Conservation (phyloP, 64 coral and sea anemone species). For the Astreopora myriophthalma region DNA sequence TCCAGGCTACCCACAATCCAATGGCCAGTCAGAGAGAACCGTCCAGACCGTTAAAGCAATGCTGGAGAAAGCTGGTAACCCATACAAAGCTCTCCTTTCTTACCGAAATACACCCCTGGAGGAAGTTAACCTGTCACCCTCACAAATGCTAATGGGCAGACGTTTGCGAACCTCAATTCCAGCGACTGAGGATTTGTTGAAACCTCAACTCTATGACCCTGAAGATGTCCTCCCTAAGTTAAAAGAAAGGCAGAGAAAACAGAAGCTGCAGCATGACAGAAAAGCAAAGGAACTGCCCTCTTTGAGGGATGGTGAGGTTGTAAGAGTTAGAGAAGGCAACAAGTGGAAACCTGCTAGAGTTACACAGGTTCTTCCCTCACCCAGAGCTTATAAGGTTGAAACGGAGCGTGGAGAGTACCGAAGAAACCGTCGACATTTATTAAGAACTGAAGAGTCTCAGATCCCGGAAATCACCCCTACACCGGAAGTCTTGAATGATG, state of each 20-base stretch:
- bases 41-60: slow-evolving; percentile 35
- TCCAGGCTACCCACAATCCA: slow-evolving; percentile 49
- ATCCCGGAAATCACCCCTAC: slow-evolving; percentile 8
- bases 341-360: background rate
- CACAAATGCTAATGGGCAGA: slow-evolving; percentile 49
- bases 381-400: background rate
- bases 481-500: background rate
- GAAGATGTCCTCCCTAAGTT: slow-evolving; percentile 36
- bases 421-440: slow-evolving; percentile 6
- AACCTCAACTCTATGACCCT: slow-evolving; percentile 42
- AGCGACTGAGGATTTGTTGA: slow-evolving; percentile 35
- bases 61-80: slow-evolving; percentile 43
- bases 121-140: slow-evolving; percentile 30
- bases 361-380: background rate
- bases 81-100: slow-evolving; percentile 16
- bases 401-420: background rate
- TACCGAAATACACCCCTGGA: slow-evolving; percentile 62
- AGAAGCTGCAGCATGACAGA: slow-evolving; percentile 41
- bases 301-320: background rate
- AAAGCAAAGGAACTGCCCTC: background rate
- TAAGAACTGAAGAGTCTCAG: slow-evolving; percentile 6
- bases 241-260: slow-evolving; percentile 48
- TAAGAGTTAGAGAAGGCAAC: background rate
- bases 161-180: slow-evolving; percentile 38
- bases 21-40: slow-evolving; percentile 36